A percentile compares a stretch with the other conserved stretches of the same genome.
These are phyloP conservation scores for Tapera naevia DNA, from an alignment of 2,797 vertebrate species.

Conservation along the genomic window DNA sequence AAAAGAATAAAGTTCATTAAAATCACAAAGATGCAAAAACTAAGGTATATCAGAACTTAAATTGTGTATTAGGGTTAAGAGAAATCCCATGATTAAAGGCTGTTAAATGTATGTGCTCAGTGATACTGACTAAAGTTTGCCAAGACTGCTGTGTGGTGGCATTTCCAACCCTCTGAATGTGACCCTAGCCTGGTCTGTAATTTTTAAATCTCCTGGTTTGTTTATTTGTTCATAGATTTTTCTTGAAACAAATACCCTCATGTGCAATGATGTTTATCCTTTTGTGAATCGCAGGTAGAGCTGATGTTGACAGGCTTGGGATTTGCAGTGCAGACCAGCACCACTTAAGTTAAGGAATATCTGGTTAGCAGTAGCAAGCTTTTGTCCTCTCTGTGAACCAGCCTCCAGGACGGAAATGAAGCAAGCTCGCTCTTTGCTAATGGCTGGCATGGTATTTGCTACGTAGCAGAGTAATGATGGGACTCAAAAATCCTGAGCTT, in stretches of 20 bases:
- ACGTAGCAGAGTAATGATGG: slow-evolving; percentile 47
- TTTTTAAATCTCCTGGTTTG: background rate
- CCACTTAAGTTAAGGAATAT: slow-evolving; percentile 47
- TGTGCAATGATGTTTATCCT: background rate
- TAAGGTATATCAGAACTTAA: background rate
- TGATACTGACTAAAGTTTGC: background rate
- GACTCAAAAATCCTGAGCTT: background rate
- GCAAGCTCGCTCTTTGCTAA: slow-evolving; percentile 25
- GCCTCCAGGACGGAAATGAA: slow-evolving; percentile 29
- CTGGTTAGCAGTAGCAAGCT: slow-evolving; percentile 46
- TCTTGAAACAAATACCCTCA: background rate
- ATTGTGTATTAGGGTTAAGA: background rate
- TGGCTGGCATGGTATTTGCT: slow-evolving; percentile 31
- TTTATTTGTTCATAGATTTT: background rate
- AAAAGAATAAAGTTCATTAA: background rate
- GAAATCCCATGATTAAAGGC: background rate
- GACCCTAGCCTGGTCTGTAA: background rate
- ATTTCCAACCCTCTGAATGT: background rate
- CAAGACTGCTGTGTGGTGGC: background rate
- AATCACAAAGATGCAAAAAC: background rate
- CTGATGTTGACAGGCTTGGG: background rate
- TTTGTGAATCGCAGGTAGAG: background rate
- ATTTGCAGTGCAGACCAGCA: background rate
- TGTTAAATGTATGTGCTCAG: background rate
- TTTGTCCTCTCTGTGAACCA: slow-evolving; percentile 60